These are phyloP conservation scores for Hirtodrosophila duncani DNA, from an alignment of 2,888 invertebrate genomes.

Conservation along the genomic window DNA sequence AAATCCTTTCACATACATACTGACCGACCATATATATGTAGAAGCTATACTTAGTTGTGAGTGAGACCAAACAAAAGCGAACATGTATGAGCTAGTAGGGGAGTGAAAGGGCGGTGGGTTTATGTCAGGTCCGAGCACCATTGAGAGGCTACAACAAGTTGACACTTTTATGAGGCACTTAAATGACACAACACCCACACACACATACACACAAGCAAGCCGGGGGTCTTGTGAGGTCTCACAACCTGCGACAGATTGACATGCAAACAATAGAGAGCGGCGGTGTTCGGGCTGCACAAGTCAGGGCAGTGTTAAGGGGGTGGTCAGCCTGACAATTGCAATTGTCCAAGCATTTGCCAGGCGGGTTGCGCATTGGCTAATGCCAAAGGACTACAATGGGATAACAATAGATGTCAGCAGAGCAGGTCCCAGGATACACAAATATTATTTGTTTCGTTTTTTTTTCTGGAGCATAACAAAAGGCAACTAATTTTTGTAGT, in stretches of 20 bases:
- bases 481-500: conserved; percentile 58
- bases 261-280: conserved; percentile 57
- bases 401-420: conserved; percentile 36
- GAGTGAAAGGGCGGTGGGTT: conserved; percentile 19
- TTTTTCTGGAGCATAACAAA: conserved; percentile 58
- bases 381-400: conserved; percentile 38
- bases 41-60: conserved; percentile 17
- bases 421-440: conserved; percentile 29
- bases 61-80: conserved; percentile 43
- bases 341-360: conserved; percentile 53
- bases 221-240: conserved; percentile 1
- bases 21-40: conserved; percentile 15
- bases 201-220: too few relatives aligned
- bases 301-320: neutral
- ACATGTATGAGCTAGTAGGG: conserved; percentile 49
- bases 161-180: conserved; percentile 75
- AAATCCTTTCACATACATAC: conserved; percentile 60
- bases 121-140: conserved; percentile 36
- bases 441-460: conserved; percentile 60
- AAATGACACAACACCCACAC: conserved; percentile 73
- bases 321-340: conserved; percentile 60
- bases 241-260: conserved; percentile 62
- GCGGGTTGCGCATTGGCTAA: conserved; percentile 26
- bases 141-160: conserved; percentile 62
- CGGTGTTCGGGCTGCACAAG: neutral